Base-by-base conservation (phyloP, 2,888 invertebrate genomes). In the Deilephila elpenor region DNA sequence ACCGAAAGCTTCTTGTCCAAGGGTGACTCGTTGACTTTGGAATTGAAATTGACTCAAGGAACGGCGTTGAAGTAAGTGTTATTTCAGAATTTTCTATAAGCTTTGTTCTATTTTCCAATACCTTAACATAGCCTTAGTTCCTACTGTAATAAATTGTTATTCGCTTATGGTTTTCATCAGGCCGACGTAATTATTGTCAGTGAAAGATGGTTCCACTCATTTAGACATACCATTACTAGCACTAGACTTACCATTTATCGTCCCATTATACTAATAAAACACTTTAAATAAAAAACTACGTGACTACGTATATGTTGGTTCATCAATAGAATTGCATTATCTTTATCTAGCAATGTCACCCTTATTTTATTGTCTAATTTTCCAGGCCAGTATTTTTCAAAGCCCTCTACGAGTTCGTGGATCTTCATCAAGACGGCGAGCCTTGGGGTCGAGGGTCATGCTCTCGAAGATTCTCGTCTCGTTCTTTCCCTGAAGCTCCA, bases 351-450 rank as follows among this genome's bases (percentile, higher is more conserved):
- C 44, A 44, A 44, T 44, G 3, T 44, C 44, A 44, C 14, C 3
- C 11, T 44, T 44, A 14, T 60, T 59, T 19, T 44, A 29, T 74
- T 74, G 51, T 59, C 76, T 56, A 71, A 72, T 67, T 51, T 90
- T 88, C 59, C 88, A 98, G 98, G 83, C 97, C 98, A 0, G 96
- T 98, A 70, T 96, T 97, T 82, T 98, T 98, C 88, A 97, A 97
- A 86, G 96, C 98, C 0, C 95, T 97, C 37, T 98, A 98, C 91
- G 98, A 98, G 89, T 98, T 98, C 86, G 98, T 98, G 61, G 98
- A 98, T 87, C 94, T 98, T 11, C 97, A 98, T 82, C 97, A 98
- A 91, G 98, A 98, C 79, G 98, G 98, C 0, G 96, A 97, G 80
- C 96, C 97, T 0, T 97, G 96, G 92, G 97, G 97, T 6, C 95